Conservation (phyloP, 2,113 vertebrate genomes). For the Dolichallabes microphthalmus region DNA sequence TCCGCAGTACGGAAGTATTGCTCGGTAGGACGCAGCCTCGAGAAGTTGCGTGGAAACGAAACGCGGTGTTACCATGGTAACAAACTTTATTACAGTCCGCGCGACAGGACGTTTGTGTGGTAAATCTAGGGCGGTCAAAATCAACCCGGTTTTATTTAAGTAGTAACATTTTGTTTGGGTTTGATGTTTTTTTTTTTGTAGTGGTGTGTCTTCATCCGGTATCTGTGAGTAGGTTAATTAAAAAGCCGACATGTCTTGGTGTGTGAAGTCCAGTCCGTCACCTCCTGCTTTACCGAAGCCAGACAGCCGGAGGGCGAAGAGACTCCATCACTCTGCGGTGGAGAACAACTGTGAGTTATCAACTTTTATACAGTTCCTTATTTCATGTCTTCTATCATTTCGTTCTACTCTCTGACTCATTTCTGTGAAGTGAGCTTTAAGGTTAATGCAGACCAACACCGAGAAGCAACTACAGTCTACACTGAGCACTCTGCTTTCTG, state of each 20-base stretch:
- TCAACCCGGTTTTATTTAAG: not conserved
- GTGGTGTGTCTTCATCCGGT: not conserved
- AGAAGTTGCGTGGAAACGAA: constrained; percentile 19
- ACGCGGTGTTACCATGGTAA: constrained; percentile 37
- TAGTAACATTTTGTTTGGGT: not conserved
- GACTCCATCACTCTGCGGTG: not conserved
- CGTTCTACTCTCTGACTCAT: not conserved
- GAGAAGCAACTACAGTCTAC: not conserved
- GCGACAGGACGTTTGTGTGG: not conserved
- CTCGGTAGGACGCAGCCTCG: not conserved
- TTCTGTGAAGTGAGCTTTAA: not conserved
- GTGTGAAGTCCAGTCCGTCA: constrained; percentile 13
- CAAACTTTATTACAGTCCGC: constrained; percentile 26
- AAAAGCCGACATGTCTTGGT: constrained; percentile 21
- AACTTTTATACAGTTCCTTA: not conserved
- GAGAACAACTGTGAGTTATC: constrained; percentile 13
- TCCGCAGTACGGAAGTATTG: not conserved
- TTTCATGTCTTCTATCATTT: not conserved
- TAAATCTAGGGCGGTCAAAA: not conserved
- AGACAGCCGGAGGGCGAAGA: constrained; percentile 19
- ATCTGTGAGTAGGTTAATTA: not conserved
- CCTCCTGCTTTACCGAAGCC: not conserved
- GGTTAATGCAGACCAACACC: not conserved
- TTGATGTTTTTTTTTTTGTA: not conserved
- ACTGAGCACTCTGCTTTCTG: not conserved